Conservation (phyloP, 2,113 vertebrate genomes). For the Microcebus griseorufus region DNA sequence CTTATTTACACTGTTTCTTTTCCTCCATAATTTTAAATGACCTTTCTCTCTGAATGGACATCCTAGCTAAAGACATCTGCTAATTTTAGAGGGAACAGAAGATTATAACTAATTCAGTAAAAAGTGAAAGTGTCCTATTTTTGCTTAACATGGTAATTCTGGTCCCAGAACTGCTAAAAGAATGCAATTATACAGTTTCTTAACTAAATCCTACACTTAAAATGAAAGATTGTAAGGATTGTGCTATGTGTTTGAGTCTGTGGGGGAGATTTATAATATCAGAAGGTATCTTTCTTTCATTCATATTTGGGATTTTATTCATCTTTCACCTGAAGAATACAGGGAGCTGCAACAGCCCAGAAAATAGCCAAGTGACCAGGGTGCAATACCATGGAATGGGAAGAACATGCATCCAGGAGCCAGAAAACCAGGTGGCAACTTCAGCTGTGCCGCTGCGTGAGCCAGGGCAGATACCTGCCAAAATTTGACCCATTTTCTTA, state of each 20-base stretch:
- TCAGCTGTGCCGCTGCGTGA: not conserved
- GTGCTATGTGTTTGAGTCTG: not conserved
- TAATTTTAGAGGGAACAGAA: not conserved
- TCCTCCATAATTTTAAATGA: constrained; percentile 25
- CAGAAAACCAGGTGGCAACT: not conserved
- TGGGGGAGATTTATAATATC: not conserved
- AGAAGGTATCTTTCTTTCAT: not conserved
- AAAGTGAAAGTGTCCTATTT: not conserved
- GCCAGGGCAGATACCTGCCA: not conserved
- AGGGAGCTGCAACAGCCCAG: not conserved
- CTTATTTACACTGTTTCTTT: not conserved
- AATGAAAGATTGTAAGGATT: not conserved
- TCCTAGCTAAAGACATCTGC: not conserved
- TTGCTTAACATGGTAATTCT: not conserved
- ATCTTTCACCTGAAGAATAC: not conserved
- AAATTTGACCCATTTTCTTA: not conserved
- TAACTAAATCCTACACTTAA: not conserved
- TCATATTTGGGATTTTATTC: not conserved
- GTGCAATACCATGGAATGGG: not conserved
- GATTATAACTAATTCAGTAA: not conserved
- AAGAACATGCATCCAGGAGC: not conserved
- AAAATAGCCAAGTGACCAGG: not conserved
- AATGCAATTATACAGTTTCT: not conserved
- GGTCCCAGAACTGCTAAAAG: not conserved
- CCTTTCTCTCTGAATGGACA: not conserved